Evolutionary conservation across 1,140 invertebrate species (phyloP).

Genomic region (Ceratina calcarata): DNA sequence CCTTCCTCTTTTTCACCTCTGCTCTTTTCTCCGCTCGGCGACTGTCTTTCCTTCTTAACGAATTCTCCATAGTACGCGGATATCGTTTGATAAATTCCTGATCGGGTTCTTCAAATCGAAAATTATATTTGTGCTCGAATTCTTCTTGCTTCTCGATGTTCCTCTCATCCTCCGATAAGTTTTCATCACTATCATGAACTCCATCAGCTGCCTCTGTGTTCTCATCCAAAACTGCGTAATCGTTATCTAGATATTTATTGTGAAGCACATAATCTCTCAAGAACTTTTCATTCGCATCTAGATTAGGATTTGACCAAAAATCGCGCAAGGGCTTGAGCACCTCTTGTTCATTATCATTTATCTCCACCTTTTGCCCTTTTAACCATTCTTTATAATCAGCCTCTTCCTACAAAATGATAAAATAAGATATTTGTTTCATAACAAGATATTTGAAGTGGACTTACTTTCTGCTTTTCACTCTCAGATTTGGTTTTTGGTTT

Average conservation of each 20-base stretch:
- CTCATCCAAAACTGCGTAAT: constrained; percentile 82
- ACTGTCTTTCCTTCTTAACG: constrained; percentile 90
- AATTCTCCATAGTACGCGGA: constrained; percentile 92
- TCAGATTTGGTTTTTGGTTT: constrained; percentile 83
- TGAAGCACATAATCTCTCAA: constrained; percentile 96
- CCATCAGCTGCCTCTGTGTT: constrained; percentile 87
- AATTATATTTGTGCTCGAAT: constrained; percentile 98
- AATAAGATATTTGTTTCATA: neutral
- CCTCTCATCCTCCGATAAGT: constrained; percentile 91
- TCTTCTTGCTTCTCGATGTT: constrained; percentile 90
- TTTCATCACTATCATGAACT: constrained; percentile 84
- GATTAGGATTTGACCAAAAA: constrained; percentile 91
- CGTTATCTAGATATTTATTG: constrained; percentile 86
- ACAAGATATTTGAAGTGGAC: too few relatives aligned
- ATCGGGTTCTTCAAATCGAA: constrained; percentile 97
- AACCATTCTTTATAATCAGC: constrained; percentile 90
- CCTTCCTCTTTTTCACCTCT: constrained; percentile 89
- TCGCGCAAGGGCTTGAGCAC: constrained; percentile 89
- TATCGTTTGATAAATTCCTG: constrained; percentile 91
- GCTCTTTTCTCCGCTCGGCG: constrained; percentile 88
- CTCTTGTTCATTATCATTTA: constrained; percentile 84
- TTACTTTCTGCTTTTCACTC: constrained; percentile 81
- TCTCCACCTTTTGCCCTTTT: constrained; percentile 86
- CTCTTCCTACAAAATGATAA: constrained; percentile 82
- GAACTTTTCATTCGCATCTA: constrained; percentile 93